phyloP scores from a whole-genome alignment of 2,888 invertebrate species.

The Lottia scabra region DNA sequence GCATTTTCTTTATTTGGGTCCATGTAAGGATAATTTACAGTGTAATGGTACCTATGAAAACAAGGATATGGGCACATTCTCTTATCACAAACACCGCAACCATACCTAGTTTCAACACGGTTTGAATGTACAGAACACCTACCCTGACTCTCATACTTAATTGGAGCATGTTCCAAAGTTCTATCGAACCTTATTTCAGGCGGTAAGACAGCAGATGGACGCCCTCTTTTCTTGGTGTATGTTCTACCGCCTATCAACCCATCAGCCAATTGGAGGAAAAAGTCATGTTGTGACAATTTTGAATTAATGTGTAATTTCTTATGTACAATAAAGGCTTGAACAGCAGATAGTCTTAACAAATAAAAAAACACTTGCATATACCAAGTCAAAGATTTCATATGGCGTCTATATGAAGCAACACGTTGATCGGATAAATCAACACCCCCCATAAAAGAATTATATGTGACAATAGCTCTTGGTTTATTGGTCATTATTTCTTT shows the following conservation, averaged over 20 bases:
- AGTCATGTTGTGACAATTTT: neutral
- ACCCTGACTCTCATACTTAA: neutral
- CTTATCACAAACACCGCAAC: neutral
- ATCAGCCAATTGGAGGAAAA: neutral
- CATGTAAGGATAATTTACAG: neutral
- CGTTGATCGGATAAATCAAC: neutral
- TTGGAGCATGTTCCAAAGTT: neutral
- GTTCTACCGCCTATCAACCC: neutral
- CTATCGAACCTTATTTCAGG: conserved; percentile 5
- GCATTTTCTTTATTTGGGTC: neutral
- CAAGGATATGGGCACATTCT: too few species aligned
- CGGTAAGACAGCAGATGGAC: neutral
- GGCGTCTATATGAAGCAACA: neutral
- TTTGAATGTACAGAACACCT: neutral
- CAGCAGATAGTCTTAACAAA: neutral
- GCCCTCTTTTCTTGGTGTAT: neutral
- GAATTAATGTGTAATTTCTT: neutral
- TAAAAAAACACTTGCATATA: neutral
- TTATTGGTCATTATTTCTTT: neutral
- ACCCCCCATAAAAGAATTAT: neutral
- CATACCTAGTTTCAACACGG: neutral
- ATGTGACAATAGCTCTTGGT: neutral
- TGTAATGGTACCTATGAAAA: neutral
- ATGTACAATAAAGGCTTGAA: neutral
- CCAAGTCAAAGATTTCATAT: conserved; percentile 2